phyloP scores from a whole-genome alignment of 2,888 invertebrate genomes.

The Sarcophaga carnaria region DNA sequence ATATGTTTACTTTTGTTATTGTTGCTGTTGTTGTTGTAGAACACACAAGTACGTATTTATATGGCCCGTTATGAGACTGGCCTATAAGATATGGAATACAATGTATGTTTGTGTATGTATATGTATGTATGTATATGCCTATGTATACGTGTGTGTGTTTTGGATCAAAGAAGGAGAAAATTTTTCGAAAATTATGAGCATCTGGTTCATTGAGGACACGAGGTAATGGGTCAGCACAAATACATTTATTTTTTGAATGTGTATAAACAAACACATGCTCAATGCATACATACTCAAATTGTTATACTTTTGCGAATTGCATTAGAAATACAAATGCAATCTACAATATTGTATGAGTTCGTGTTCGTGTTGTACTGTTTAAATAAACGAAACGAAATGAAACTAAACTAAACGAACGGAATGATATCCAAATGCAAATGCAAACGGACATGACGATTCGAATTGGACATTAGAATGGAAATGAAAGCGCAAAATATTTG shows the following conservation, averaged over 20 bases:
- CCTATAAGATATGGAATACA: neutral
- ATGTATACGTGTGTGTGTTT: too few relatives aligned
- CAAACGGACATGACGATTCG: constrained; percentile 4
- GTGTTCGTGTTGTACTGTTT: constrained; percentile 11
- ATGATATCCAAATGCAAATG: neutral
- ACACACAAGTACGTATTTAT: neutral
- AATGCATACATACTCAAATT: constrained; percentile 14
- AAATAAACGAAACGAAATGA: constrained; percentile 50
- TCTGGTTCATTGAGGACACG: constrained; percentile 62
- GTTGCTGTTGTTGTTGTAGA: neutral
- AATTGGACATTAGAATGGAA: constrained; percentile 4
- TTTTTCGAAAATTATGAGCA: constrained; percentile 66
- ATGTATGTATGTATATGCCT: neutral
- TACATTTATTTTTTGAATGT: constrained; percentile 53
- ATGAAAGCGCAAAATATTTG: constrained; percentile 28
- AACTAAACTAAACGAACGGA: constrained; percentile 11
- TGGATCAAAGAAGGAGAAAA: neutral
- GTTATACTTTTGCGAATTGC: constrained; percentile 11
- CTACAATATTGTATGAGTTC: constrained; percentile 35
- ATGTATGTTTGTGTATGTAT: neutral
- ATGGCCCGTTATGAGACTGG: neutral
- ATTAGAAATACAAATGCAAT: constrained; percentile 55
- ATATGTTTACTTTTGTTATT: constrained; percentile 2
- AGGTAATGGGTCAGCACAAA: constrained; percentile 60
- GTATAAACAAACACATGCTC: constrained; percentile 4